Conservation (phyloP, 2,888 invertebrate species). For the Vesta saturnalis region DNA sequence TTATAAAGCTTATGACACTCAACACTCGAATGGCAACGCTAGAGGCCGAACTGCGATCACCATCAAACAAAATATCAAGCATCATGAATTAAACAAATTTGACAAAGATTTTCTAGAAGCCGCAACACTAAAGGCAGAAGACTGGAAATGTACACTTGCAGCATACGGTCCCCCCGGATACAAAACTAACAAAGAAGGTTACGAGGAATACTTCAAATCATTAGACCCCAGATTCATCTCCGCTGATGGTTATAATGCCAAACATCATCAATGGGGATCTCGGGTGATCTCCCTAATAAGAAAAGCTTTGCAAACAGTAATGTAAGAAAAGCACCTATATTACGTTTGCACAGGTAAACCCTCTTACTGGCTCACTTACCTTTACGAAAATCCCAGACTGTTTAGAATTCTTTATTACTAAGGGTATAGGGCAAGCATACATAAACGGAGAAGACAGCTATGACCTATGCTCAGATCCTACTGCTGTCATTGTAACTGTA, state of each 20-base stretch:
- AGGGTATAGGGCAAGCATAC: not conserved
- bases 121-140: not conserved
- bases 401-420: conserved; percentile 4
- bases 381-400: conserved; percentile 14
- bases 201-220: too few relatives aligned
- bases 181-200: not conserved
- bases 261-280: conserved; percentile 8
- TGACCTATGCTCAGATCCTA: conserved; percentile 7
- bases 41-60: not conserved
- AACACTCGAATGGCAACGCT: not conserved
- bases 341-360: conserved; percentile 9
- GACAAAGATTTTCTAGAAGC: not conserved
- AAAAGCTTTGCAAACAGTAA: conserved; percentile 7
- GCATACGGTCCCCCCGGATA: conserved; percentile 4
- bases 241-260: conserved; percentile 7
- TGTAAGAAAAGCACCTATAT: conserved; percentile 9
- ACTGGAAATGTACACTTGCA: not conserved
- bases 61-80: too few relatives aligned
- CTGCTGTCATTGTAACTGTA: conserved; percentile 4
- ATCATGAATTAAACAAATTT: not conserved
- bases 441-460: not conserved
- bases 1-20: too few relatives aligned
- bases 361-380: not conserved
- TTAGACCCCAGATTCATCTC: too few relatives aligned
- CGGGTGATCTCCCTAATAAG: not conserved